Conservation (phyloP, 92 coral and sea anemone species). For the Palythoa heliodiscus region DNA sequence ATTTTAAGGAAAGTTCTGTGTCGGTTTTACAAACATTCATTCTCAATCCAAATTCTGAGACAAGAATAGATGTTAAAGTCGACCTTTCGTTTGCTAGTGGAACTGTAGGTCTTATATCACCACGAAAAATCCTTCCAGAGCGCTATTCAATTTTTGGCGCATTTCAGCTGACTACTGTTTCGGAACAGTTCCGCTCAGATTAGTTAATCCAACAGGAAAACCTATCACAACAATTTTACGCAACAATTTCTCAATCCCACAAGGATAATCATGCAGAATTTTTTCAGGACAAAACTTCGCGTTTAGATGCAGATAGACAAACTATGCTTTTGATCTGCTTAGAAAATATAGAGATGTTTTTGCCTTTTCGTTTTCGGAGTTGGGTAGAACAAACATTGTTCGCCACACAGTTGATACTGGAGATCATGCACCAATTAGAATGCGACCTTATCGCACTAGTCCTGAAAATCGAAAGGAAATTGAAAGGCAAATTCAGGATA, state of each 20-base stretch:
- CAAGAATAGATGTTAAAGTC: not conserved
- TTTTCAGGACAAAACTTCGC: not conserved
- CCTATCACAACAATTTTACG: too few species aligned
- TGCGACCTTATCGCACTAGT: conserved; percentile 59
- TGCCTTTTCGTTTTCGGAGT: too few species aligned
- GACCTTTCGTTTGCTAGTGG: conserved; percentile 25
- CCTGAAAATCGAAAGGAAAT: too few species aligned
- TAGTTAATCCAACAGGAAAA: conserved; percentile 47
- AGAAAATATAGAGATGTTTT: too few species aligned
- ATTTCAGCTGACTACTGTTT: conserved; percentile 19
- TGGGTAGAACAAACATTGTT: conserved; percentile 63
- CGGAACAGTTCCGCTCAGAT: conserved; percentile 57
- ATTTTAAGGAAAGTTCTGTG: not conserved
- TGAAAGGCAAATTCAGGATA: conserved; percentile 47
- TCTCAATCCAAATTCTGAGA: not conserved
- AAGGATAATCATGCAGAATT: conserved; percentile 1
- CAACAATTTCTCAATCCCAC: too few species aligned
- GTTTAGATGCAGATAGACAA: not conserved
- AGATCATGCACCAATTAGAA: conserved; percentile 49
- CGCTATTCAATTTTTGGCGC: conserved; percentile 49
- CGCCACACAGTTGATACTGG: conserved; percentile 47
- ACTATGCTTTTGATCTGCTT: conserved; percentile 2
- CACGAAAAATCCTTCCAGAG: not conserved
- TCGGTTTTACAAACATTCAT: not conserved
- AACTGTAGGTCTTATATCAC: conserved; percentile 1